Conservation (phyloP, 2,113 vertebrate genomes). For the Phyllostomus hastatus region DNA sequence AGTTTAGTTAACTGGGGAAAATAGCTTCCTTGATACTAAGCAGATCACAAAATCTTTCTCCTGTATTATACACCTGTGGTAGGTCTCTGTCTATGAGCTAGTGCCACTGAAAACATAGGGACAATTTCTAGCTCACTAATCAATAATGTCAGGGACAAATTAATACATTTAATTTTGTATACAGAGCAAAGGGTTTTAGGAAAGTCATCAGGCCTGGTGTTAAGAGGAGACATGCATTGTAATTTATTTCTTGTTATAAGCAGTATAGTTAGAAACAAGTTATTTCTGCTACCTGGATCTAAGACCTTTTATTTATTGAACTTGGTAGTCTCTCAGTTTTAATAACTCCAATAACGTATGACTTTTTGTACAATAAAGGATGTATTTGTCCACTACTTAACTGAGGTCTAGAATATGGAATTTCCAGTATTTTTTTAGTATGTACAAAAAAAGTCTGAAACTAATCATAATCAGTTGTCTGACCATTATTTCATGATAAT, state of each 20-base stretch:
- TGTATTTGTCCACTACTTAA: background rate
- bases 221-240: background rate
- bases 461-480: background rate
- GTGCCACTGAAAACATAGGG: background rate
- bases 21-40: background rate
- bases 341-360: background rate
- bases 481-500: background rate
- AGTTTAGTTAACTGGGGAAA: background rate
- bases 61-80: background rate
- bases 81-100: background rate
- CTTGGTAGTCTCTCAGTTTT: background rate
- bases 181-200: background rate
- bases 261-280: background rate
- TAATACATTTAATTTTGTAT: background rate
- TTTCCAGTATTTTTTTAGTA: background rate
- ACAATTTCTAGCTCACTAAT: background rate
- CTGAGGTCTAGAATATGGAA: background rate
- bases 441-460: background rate
- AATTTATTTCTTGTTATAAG: conserved; percentile 1
- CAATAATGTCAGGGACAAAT: background rate
- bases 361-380: background rate
- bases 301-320: background rate
- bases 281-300: background rate
- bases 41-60: background rate
- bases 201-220: background rate